Conservation (phyloP, 2,797 vertebrate genomes). For the Sebastiscus tertius region DNA sequence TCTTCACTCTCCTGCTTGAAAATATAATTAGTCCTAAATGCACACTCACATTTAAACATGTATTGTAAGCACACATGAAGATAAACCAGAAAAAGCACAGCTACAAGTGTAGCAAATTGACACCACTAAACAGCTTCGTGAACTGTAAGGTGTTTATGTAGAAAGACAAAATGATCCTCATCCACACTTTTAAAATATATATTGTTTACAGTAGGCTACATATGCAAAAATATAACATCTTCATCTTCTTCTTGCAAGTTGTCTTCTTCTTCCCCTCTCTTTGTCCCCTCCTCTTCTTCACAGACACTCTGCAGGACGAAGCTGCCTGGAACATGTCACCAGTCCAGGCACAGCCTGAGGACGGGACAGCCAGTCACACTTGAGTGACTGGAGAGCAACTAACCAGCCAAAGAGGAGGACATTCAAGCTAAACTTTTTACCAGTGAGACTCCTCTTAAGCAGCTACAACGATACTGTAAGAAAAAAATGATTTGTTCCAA, state of each 20-base stretch:
- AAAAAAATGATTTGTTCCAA: neutral
- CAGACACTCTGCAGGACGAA: slow-evolving; percentile 16
- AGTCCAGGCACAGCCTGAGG: slow-evolving; percentile 18
- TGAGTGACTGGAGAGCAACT: slow-evolving; percentile 15
- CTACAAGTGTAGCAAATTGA: neutral
- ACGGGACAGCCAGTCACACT: slow-evolving; percentile 15
- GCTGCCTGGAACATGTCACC: slow-evolving; percentile 12
- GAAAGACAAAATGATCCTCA: neutral
- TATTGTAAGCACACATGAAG: neutral
- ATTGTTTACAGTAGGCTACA: neutral
- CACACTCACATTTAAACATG: neutral
- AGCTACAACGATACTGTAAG: neutral
- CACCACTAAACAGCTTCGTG: neutral
- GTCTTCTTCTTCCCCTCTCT: neutral
- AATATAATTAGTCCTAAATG: neutral
- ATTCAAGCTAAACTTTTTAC: slow-evolving; percentile 5
- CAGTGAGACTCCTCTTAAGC: slow-evolving; percentile 3
- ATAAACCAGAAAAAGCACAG: neutral
- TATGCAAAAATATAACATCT: neutral
- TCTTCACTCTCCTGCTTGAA: neutral
- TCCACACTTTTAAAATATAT: neutral
- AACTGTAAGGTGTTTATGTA: neutral
- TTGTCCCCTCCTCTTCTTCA: slow-evolving; percentile 22
- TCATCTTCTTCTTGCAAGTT: neutral
- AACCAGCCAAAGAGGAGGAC: slow-evolving; percentile 17